These are phyloP conservation scores for Cryptocheilus praepositus DNA, from an alignment of 2,888 invertebrate genomes.

Conservation along the genomic window DNA sequence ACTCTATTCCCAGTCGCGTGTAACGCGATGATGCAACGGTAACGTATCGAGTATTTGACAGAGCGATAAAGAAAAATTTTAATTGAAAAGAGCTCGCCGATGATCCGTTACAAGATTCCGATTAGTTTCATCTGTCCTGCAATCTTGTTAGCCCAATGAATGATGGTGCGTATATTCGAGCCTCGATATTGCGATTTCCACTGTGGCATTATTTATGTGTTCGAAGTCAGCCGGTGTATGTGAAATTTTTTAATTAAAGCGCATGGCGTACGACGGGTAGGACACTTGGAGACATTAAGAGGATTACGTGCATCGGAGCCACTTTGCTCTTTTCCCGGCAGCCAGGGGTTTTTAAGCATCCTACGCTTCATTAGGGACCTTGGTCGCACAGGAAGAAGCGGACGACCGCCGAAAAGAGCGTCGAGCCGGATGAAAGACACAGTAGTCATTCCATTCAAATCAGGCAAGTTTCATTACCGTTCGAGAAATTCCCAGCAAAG, in stretches of 20 bases:
- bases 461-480: conserved; percentile 26
- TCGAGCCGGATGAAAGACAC: conserved; percentile 2
- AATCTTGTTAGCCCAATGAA: too few relatives aligned
- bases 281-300: conserved; percentile 25
- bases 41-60: too few relatives aligned
- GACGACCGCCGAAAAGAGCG: not conserved
- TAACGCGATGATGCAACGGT: too few relatives aligned
- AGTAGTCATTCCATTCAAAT: conserved; percentile 37
- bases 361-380: conserved; percentile 28
- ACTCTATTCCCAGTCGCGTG: too few relatives aligned
- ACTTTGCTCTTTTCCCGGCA: not conserved
- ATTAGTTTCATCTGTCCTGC: too few relatives aligned
- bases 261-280: conserved; percentile 6
- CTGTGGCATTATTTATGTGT: too few relatives aligned
- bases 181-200: too few relatives aligned
- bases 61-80: too few relatives aligned
- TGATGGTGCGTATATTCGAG: too few relatives aligned
- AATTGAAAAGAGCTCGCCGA: too few relatives aligned
- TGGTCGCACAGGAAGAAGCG: conserved; percentile 10
- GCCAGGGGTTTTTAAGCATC: conserved; percentile 21
- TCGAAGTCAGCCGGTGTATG: not conserved
- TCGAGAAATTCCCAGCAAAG: conserved; percentile 32
- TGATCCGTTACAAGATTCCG: too few relatives aligned
- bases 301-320: conserved; percentile 30
- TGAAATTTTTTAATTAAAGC: conserved; percentile 47